phyloP scores from a whole-genome alignment of 2,113 vertebrate species.

The Myxocyprinus asiaticus region DNA sequence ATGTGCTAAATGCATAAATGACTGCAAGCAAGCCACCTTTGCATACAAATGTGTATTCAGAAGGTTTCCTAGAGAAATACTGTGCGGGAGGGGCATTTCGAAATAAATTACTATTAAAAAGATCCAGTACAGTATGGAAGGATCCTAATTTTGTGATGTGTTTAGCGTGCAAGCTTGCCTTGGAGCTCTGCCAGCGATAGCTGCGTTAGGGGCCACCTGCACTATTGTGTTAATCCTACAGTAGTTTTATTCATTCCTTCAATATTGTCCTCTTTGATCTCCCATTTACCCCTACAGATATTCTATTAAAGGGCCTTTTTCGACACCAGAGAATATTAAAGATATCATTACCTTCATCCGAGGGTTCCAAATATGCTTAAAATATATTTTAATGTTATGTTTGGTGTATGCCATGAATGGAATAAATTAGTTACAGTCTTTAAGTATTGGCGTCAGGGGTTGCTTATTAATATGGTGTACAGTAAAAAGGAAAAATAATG shows the following conservation, averaged over 20 bases:
- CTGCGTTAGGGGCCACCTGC: conserved; percentile 68
- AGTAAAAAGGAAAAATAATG: conserved; percentile 1
- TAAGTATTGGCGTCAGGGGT: conserved; percentile 36
- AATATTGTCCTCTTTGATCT: conserved; percentile 70
- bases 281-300: conserved; percentile 67
- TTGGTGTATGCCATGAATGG: conserved; percentile 57
- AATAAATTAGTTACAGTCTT: conserved; percentile 61
- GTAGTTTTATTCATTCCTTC: conserved; percentile 61
- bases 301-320: conserved; percentile 67
- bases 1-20: conserved; percentile 61
- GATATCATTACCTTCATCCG: conserved; percentile 67
- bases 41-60: conserved; percentile 57
- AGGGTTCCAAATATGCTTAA: conserved; percentile 67
- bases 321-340: conserved; percentile 61
- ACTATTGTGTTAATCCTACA: conserved; percentile 61
- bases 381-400: conserved; percentile 67
- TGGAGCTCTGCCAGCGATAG: conserved; percentile 62
- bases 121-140: conserved; percentile 23
- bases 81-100: conserved; percentile 26
- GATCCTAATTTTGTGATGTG: conserved; percentile 48
- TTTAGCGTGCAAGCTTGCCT: conserved; percentile 61
- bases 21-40: conserved; percentile 61
- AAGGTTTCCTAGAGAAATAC: conserved; percentile 52
- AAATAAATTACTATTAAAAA: conserved; percentile 43
- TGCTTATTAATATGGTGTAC: too few relatives aligned